A percentile compares a stretch with the other conserved stretches of the same genome.
Evolutionary conservation across 2,113 vertebrate genomes (phyloP).

Genomic region (Trogon melanurus): DNA sequence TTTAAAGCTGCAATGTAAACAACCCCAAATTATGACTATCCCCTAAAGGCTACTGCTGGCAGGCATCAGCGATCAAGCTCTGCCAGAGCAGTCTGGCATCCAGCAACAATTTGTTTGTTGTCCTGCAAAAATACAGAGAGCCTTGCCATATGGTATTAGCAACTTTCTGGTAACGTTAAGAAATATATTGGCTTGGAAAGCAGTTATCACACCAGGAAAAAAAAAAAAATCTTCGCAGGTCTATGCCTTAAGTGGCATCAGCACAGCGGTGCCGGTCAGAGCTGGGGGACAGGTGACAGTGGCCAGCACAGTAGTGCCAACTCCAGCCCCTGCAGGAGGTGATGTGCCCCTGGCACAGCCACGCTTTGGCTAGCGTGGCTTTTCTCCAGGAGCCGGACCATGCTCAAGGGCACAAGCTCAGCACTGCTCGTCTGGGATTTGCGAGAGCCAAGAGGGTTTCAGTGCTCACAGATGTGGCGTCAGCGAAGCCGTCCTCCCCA

Average conservation of each 20-base stretch:
- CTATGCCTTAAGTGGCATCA: not conserved
- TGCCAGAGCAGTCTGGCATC: conserved; percentile 69
- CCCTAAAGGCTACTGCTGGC: conserved; percentile 68
- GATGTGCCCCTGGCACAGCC: not conserved
- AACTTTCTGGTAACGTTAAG: conserved; percentile 68
- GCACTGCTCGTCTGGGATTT: fast-evolving
- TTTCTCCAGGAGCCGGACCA: not conserved
- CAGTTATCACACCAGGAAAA: conserved; percentile 35
- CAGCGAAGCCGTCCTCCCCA: not conserved
- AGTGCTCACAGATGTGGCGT: fast-evolving
- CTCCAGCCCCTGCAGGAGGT: not conserved
- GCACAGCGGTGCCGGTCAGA: not conserved
- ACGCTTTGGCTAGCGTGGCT: not conserved
- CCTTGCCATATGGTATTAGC: conserved; percentile 69
- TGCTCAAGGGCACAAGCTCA: not conserved
- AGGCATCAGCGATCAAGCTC: conserved; percentile 55
- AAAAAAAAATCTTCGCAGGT: not conserved
- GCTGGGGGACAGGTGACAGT: not conserved
- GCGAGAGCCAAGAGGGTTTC: not conserved
- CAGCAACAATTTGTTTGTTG: conserved; percentile 70
- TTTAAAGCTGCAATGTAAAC: conserved; percentile 64
- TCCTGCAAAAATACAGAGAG: conserved; percentile 65
- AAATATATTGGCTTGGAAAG: conserved; percentile 65
- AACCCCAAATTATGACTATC: conserved; percentile 53
- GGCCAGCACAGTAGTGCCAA: not conserved